These are phyloP conservation scores for Papilio glaucus DNA, from an alignment of 1,140 invertebrate genomes.

Conservation along the genomic window DNA sequence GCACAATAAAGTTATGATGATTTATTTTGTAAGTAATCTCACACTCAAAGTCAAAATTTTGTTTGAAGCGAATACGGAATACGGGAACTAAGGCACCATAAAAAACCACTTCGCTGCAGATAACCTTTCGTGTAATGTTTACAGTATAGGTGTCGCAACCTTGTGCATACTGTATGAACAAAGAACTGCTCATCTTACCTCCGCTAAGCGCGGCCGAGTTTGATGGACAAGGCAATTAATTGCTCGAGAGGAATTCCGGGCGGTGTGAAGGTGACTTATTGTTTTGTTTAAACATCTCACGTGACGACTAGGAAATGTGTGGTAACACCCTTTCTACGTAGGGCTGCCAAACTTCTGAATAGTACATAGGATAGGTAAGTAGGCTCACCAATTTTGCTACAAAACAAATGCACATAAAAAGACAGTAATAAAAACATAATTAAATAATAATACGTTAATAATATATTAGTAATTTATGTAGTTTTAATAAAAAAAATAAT, in stretches of 20 bases:
- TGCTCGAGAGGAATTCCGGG: constrained; percentile 12
- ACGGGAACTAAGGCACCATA: background rate
- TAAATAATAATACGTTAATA: too few relatives aligned
- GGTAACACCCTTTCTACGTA: background rate
- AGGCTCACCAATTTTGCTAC: too few relatives aligned
- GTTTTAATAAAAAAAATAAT: too few relatives aligned
- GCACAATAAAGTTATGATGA: too few relatives aligned
- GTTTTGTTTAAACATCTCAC: background rate
- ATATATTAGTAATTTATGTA: too few relatives aligned
- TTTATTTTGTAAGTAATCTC: too few relatives aligned
- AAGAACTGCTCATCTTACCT: background rate
- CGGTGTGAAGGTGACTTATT: constrained; percentile 15
- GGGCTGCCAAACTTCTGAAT: background rate
- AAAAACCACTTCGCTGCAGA: background rate
- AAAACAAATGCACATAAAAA: too few relatives aligned
- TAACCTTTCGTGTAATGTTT: background rate
- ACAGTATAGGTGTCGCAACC: background rate
- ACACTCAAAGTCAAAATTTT: background rate
- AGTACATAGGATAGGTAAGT: too few relatives aligned
- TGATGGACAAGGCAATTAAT: constrained; percentile 16
- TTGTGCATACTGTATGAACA: background rate
- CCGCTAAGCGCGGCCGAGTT: background rate
- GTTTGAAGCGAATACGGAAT: background rate
- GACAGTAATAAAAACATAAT: too few relatives aligned
- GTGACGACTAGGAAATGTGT: constrained; percentile 1